phyloP scores from a whole-genome alignment of 2,888 invertebrate genomes.

The Drosophila algonquin region DNA sequence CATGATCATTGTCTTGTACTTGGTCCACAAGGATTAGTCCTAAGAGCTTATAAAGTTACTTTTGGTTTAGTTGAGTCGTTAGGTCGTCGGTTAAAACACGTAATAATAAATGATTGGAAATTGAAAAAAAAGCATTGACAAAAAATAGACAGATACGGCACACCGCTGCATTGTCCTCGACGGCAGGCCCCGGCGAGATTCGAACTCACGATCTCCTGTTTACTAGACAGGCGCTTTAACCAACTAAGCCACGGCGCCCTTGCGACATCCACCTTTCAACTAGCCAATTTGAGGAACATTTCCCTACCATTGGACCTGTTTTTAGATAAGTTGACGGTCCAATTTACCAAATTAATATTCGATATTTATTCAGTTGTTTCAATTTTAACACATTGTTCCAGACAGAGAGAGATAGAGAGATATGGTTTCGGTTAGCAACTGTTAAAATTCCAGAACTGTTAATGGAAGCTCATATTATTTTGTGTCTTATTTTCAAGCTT shows the following conservation, averaged over 20 bases:
- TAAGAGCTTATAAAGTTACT: background rate
- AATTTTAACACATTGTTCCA: constrained; percentile 2
- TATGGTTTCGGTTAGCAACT: background rate
- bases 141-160: background rate
- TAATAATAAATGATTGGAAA: constrained; percentile 15
- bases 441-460: constrained; percentile 6
- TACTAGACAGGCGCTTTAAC: constrained; percentile 84
- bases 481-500: background rate
- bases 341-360: constrained; percentile 62
- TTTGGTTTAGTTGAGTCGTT: constrained; percentile 20
- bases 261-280: background rate
- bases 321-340: background rate
- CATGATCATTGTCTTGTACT: constrained; percentile 82
- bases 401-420: constrained; percentile 30
- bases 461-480: constrained; percentile 3
- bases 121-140: constrained; percentile 3
- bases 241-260: constrained; percentile 83
- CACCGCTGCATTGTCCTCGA: background rate
- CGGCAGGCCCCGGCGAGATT: constrained; percentile 82
- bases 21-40: constrained; percentile 81
- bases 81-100: background rate
- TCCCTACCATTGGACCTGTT: background rate
- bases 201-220: constrained; percentile 84
- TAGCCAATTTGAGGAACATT: constrained; percentile 25
- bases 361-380: constrained; percentile 52